These are phyloP conservation scores for Marcusenius ussheri DNA, from an alignment of 2,113 vertebrate species.

Conservation along the genomic window DNA sequence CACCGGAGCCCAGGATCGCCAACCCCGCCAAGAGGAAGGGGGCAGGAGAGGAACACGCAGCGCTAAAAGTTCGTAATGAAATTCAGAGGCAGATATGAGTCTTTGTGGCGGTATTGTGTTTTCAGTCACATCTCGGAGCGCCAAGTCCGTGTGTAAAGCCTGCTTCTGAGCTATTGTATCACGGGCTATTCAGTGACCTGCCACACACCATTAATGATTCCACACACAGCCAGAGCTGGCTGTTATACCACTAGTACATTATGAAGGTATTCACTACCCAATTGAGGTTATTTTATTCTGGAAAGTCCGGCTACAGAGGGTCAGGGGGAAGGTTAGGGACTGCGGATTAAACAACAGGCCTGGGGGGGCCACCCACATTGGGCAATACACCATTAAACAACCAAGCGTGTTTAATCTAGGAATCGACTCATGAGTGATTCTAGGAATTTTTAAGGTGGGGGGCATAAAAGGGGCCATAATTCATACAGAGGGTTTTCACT, in stretches of 20 bases:
- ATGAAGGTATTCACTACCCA: neutral
- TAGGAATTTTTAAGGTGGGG: neutral
- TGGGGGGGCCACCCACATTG: neutral
- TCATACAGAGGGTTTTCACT: neutral
- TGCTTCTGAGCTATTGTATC: neutral
- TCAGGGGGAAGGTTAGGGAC: neutral
- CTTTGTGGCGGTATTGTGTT: neutral
- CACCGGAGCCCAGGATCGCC: neutral
- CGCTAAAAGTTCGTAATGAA: slow-evolving; percentile 7
- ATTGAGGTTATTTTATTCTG: neutral
- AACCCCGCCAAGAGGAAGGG: neutral
- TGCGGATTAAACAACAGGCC: neutral
- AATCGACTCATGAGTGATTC: neutral
- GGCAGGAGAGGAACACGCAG: neutral
- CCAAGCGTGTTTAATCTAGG: neutral
- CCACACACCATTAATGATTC: neutral
- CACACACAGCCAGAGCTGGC: neutral
- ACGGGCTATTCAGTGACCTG: neutral
- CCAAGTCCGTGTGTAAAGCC: neutral
- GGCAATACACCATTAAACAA: neutral
- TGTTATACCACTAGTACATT: neutral
- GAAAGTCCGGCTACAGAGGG: neutral
- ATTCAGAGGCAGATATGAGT: slow-evolving; percentile 4
- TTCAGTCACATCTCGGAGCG: neutral
- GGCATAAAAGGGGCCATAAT: neutral